These are phyloP conservation scores for Actinopyga echinites DNA, from an alignment of 53 echinoderm and acorn worm genomes.

Conservation along the genomic window DNA sequence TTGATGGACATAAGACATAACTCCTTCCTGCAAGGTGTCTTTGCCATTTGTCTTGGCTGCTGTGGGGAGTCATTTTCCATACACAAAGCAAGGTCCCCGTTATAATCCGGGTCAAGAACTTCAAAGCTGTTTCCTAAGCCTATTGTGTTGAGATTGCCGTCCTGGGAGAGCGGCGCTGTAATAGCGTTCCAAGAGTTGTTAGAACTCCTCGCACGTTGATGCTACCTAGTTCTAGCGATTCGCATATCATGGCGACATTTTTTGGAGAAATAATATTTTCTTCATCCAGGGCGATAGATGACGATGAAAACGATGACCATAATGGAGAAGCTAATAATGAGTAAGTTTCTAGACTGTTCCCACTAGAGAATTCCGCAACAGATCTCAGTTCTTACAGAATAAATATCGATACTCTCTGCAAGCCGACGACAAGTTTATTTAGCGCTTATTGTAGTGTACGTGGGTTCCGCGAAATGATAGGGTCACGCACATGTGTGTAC, in stretches of 20 bases:
- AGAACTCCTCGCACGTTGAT: no score
- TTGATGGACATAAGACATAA: background rate
- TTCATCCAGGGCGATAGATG: slow-evolving; percentile 72
- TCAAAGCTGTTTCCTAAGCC: background rate
- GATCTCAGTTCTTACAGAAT: no score
- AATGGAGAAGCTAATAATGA: background rate
- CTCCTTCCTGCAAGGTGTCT: background rate
- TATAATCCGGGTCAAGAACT: background rate
- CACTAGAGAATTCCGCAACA: no score
- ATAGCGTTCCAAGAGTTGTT: background rate
- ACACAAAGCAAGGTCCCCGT: no score
- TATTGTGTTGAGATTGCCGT: background rate
- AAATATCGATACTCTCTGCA: no score
- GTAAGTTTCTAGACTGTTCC: background rate
- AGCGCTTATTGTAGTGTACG: no score
- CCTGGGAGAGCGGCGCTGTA: background rate
- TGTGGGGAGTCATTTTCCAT: no score
- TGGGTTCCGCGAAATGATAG: no score
- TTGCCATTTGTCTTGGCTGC: no score
- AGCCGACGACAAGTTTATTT: no score
- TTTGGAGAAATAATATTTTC: slow-evolving; percentile 71
- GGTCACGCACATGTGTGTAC: no score
- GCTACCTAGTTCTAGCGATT: no score
- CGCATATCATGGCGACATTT: slow-evolving; percentile 60
- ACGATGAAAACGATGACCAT: slow-evolving; percentile 72